A percentile compares a stretch with the other conserved stretches of the same genome.
These are phyloP conservation scores for Nycticryphes semicollaris DNA, from an alignment of 2,113 vertebrate species.

Conservation along the genomic window DNA sequence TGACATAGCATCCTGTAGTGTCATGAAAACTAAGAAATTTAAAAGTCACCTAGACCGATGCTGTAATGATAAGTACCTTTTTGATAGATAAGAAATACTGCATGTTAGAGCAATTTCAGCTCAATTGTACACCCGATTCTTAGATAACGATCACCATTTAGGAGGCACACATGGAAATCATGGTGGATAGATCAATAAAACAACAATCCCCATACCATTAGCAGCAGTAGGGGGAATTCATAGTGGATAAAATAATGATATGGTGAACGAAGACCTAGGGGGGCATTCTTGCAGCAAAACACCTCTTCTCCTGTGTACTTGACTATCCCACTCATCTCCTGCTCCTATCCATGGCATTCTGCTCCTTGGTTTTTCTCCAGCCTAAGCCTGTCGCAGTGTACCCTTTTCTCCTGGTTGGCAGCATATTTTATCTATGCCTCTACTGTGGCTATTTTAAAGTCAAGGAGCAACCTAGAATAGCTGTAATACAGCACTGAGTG, in stretches of 20 bases:
- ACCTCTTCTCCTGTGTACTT: neutral
- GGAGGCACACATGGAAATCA: neutral
- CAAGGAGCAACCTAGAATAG: neutral
- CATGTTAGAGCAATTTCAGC: neutral
- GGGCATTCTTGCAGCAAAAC: neutral
- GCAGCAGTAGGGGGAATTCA: neutral
- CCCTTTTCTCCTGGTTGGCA: neutral
- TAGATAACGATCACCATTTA: neutral
- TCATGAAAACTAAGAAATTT: neutral
- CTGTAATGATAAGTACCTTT: neutral
- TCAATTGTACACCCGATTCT: conserved; percentile 2
- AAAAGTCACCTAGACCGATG: neutral
- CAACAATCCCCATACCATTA: neutral
- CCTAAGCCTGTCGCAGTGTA: neutral
- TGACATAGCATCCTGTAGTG: neutral
- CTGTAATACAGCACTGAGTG: neutral
- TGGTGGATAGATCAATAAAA: neutral
- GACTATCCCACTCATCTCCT: neutral
- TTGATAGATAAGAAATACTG: neutral
- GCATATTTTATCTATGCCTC: neutral
- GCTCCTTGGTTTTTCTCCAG: neutral
- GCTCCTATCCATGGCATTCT: neutral
- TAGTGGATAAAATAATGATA: neutral
- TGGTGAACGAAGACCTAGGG: neutral
- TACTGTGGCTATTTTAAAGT: neutral